Evolutionary conservation across 2,888 invertebrate genomes (phyloP).

Genomic region (Oeneis ivallda): DNA sequence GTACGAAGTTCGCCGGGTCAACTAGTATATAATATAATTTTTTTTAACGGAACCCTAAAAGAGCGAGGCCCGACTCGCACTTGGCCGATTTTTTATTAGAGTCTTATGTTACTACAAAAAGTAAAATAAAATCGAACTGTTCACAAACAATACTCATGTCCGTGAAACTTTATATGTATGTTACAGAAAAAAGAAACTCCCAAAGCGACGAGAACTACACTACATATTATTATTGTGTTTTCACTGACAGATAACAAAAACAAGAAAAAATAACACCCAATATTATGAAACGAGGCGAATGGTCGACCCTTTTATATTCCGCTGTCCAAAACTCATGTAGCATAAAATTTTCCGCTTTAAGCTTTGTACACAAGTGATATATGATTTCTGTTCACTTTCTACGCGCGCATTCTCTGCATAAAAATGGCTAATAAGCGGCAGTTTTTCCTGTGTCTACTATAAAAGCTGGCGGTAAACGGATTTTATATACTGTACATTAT

Average conservation of each 20-base stretch:
- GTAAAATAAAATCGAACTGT: not conserved
- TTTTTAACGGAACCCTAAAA: no score
- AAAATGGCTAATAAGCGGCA: constrained; percentile 20
- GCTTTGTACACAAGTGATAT: constrained; percentile 38
- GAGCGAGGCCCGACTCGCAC: no score
- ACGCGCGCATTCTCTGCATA: constrained; percentile 22
- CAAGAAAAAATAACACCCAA: constrained; percentile 46
- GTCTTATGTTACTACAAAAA: not conserved
- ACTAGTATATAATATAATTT: no score
- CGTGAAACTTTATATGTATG: constrained; percentile 21
- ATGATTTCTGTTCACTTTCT: constrained; percentile 32
- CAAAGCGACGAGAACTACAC: constrained; percentile 35
- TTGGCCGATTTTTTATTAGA: no score
- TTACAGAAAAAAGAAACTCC: constrained; percentile 19
- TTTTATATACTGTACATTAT: not conserved
- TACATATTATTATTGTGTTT: constrained; percentile 32
- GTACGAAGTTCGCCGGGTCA: no score
- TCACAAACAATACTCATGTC: not conserved
- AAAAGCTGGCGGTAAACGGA: not conserved
- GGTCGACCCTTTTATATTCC: constrained; percentile 46
- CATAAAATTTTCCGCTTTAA: constrained; percentile 42
- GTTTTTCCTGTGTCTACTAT: not conserved
- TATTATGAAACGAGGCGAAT: constrained; percentile 51
- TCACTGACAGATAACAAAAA: constrained; percentile 44
- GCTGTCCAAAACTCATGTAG: constrained; percentile 40